These are phyloP conservation scores for Aleiodes alternator DNA, from an alignment of 2,888 invertebrate genomes.

Conservation along the genomic window DNA sequence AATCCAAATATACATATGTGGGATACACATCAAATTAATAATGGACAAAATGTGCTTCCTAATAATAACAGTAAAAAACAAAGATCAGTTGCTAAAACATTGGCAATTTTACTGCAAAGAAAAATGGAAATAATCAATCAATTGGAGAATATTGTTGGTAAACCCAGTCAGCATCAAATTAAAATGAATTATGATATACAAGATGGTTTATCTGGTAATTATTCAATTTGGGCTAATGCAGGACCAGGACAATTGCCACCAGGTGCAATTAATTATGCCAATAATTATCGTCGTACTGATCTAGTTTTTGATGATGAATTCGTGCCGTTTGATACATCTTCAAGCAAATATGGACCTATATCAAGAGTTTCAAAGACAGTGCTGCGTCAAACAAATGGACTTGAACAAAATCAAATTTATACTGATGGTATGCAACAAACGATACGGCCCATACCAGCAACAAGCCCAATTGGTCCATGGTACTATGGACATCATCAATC, in stretches of 20 bases:
- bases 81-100: conserved; percentile 76
- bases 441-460: conserved; percentile 76
- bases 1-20: conserved; percentile 68
- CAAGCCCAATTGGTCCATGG: conserved; percentile 76
- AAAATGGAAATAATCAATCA: conserved; percentile 80
- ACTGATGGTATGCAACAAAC: conserved; percentile 68
- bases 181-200: conserved; percentile 69
- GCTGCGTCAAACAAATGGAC: conserved; percentile 64
- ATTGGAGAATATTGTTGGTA: conserved; percentile 79
- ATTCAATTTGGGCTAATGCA: conserved; percentile 71
- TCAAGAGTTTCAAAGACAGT: conserved; percentile 75
- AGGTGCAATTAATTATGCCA: conserved; percentile 64
- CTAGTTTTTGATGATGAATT: conserved; percentile 81
- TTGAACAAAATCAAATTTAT: conserved; percentile 68
- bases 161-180: conserved; percentile 68
- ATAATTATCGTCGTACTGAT: conserved; percentile 77
- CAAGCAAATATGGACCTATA: conserved; percentile 84
- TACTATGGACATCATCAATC: conserved; percentile 75
- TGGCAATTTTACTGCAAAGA: conserved; percentile 79
- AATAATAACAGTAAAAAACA: conserved; percentile 67
- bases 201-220: conserved; percentile 65
- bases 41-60: conserved; percentile 65
- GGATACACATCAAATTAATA: conserved; percentile 67
- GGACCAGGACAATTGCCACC: conserved; percentile 63
- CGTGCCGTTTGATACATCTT: conserved; percentile 82